phyloP scores from a whole-genome alignment of 2,113 vertebrate species.

The Enhydra lutris region DNA sequence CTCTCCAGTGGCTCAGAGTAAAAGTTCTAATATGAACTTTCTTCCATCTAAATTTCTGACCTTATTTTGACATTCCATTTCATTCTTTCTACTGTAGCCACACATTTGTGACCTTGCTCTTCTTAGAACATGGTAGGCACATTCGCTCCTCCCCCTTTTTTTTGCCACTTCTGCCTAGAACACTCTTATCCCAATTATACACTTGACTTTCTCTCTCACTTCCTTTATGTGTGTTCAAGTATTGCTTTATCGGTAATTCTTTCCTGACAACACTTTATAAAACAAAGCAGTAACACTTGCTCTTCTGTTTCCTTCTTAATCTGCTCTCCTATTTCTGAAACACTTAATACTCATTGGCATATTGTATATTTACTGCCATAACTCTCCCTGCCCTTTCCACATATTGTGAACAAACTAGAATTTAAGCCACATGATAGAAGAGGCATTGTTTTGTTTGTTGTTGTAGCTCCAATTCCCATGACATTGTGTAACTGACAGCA shows the following conservation, averaged over 20 bases:
- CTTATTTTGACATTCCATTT: background rate
- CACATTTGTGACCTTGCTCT: background rate
- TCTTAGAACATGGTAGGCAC: background rate
- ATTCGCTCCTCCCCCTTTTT: background rate
- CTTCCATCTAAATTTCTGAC: background rate
- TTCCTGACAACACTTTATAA: background rate
- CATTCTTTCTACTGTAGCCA: background rate
- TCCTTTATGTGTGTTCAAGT: background rate
- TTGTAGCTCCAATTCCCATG: background rate
- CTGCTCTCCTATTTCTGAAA: background rate
- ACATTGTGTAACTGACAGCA: background rate
- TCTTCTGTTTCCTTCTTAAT: background rate
- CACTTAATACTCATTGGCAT: background rate
- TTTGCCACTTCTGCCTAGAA: background rate
- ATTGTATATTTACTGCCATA: background rate
- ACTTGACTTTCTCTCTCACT: background rate
- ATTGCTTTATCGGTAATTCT: background rate
- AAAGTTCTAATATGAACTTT: background rate
- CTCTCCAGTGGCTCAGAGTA: background rate
- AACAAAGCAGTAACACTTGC: background rate
- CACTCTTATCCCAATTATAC: background rate
- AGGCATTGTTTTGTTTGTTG: background rate
- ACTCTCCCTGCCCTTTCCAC: background rate
- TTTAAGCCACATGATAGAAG: background rate
- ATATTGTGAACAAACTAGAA: background rate